These are phyloP conservation scores for Alethe diademata DNA, from an alignment of 2,113 vertebrate species.

Conservation along the genomic window DNA sequence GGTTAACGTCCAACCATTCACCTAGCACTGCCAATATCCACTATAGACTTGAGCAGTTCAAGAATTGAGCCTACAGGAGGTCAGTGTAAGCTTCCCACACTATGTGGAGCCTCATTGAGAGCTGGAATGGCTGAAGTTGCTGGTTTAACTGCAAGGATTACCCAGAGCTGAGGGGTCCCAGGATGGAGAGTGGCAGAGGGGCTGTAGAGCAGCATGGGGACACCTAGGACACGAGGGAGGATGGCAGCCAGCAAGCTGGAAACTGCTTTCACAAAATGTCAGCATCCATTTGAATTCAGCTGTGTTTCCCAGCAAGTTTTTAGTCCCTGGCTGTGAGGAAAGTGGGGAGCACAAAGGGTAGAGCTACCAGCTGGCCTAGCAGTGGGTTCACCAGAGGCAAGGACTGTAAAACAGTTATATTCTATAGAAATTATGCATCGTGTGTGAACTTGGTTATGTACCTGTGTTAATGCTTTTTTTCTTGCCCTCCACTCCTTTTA, in stretches of 20 bases:
- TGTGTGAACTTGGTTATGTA: neutral
- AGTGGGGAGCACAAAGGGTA: neutral
- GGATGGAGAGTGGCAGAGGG: neutral
- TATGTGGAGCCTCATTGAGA: neutral
- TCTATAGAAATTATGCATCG: neutral
- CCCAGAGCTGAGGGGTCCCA: neutral
- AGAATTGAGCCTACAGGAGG: neutral
- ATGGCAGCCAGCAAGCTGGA: neutral
- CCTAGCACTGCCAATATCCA: neutral
- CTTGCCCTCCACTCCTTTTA: neutral
- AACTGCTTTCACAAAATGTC: neutral
- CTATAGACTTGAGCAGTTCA: rapidly evolving
- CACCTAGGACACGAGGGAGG: neutral
- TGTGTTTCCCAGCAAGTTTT: neutral
- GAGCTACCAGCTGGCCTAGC: slow-evolving; percentile 8
- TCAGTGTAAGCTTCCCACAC: neutral
- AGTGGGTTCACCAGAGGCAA: neutral
- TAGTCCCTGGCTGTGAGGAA: neutral
- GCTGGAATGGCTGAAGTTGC: neutral
- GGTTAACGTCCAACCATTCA: neutral
- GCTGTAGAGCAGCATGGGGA: neutral
- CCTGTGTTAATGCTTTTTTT: neutral
- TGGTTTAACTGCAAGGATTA: neutral
- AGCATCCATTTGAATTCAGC: neutral
- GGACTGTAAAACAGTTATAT: neutral